Base-by-base conservation (phyloP, 35 echinoderm and acorn worm species). In the Diadema setosum region DNA sequence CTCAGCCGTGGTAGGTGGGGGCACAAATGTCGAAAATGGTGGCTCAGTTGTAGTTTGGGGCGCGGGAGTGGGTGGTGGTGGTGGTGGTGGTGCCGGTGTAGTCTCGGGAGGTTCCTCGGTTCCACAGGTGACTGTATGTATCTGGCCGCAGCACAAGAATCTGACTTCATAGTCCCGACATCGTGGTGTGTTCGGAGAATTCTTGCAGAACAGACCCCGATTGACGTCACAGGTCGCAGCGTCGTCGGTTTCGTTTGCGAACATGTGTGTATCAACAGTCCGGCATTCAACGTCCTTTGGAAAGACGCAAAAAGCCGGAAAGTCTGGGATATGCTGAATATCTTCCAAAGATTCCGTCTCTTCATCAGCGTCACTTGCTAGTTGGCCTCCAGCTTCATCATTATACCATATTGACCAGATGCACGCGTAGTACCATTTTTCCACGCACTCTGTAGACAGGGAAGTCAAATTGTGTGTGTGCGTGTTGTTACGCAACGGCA, bases 131-230 rank as follows among this genome's bases (percentile, higher is more conserved):
- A 61, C 52, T 20, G 42, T 61, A 15, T 42, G 43, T 40, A 4
- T 9, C 30, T 59, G 61, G 36, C 15, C 48, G 25, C 83, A 85
- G 83, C 83, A 85, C 46, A 41, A 25, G 35, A 39, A 85, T 12
- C 83, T 35, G 3, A 85, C 83, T 36, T 39, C 24, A 39, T 85
- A 85, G 32, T 85, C 58, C 5, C 41, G 41, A 65, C 83, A 85
- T 40, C 43, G 17, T 21, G 39, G 42, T 25, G 83, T 33, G 55
- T 36, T 29, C 2, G 31, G 50, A 18, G 15, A 20, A 11, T 61
- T 61, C 2, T 20, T 41, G 56, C 37, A 67, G 24, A 26, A 2
- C 24, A 67, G 63, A 67, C 63, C 63, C 24, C 27, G 15, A 32
- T 6, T 67, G 9, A 67, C 26, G 18, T 67, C 63, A 34, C 63